phyloP scores from a whole-genome alignment of 1,140 invertebrate species.

The Hycleus cichorii region DNA sequence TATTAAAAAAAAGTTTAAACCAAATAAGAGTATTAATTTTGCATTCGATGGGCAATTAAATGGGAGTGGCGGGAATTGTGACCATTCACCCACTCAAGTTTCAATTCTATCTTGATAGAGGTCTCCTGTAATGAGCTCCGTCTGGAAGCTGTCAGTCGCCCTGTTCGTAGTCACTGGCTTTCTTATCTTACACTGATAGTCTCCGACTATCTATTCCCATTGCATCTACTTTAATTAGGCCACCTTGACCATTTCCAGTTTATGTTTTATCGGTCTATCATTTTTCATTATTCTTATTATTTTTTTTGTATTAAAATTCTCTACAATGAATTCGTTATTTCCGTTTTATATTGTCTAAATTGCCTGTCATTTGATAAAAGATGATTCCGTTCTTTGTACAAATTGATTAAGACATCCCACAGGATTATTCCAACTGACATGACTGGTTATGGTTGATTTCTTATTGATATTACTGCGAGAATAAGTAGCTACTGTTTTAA shows the following conservation, averaged over 20 bases:
- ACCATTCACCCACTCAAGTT: constrained; percentile 8
- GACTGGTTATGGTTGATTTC: constrained; percentile 12
- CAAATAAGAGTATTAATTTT: too few relatives aligned
- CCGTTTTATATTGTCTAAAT: not conserved
- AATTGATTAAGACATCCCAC: constrained; percentile 16
- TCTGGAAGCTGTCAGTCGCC: constrained; percentile 19
- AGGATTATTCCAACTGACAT: constrained; percentile 13
- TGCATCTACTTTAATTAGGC: constrained; percentile 18
- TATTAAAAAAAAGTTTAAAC: too few relatives aligned
- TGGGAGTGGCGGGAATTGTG: too few relatives aligned
- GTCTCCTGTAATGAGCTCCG: constrained; percentile 17
- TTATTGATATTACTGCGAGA: constrained; percentile 10
- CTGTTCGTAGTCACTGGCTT: too few relatives aligned
- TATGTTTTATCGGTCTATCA: not conserved
- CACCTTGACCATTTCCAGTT: constrained; percentile 15
- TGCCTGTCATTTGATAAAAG: constrained; percentile 13
- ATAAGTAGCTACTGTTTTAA: constrained; percentile 15
- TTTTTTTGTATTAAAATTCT: too few relatives aligned
- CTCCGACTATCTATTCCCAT: constrained; percentile 8
- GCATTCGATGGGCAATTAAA: too few relatives aligned
- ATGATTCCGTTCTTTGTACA: constrained; percentile 14
- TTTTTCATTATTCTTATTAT: too few relatives aligned
- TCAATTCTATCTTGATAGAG: constrained; percentile 18
- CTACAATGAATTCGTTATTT: too few relatives aligned
- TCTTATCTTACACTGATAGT: not conserved